A percentile compares a stretch with the other conserved stretches of the same genome.
Conservation (phyloP, 2,113 vertebrate genomes). For the Brachyistius frenatus region DNA sequence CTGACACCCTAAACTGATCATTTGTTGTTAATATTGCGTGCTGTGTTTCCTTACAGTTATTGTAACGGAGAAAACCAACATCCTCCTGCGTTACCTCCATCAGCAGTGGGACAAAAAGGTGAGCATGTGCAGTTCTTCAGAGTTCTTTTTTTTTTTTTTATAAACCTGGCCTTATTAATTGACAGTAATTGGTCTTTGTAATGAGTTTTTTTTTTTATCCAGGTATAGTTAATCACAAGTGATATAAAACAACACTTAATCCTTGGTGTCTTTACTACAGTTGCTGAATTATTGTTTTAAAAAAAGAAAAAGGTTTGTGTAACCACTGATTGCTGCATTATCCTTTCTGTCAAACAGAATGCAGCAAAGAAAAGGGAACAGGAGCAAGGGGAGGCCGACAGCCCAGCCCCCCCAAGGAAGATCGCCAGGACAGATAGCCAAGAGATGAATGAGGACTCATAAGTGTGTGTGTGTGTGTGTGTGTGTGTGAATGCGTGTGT, state of each 20-base stretch:
- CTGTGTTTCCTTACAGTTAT: constrained; percentile 87
- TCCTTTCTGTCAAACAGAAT: constrained; percentile 85
- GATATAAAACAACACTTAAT: background rate
- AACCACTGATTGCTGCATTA: constrained; percentile 57
- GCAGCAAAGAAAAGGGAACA: constrained; percentile 98
- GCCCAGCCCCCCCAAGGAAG: constrained; percentile 94
- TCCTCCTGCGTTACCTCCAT: constrained; percentile 97
- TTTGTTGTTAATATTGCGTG: background rate
- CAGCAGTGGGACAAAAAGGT: constrained; percentile 99
- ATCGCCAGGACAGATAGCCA: constrained; percentile 97
- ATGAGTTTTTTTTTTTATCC: background rate
- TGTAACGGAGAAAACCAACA: constrained; percentile 99
- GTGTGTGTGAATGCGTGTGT: constrained; percentile 8
- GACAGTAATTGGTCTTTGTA: background rate
- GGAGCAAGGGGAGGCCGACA: constrained; percentile 94
- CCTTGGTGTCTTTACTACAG: background rate
- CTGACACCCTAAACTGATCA: background rate
- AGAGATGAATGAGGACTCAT: constrained; percentile 99
- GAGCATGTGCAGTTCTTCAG: constrained; percentile 16
- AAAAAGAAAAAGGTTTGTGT: background rate
- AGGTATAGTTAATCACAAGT: background rate
- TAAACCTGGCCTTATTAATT: background rate
- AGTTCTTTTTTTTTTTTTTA: background rate
- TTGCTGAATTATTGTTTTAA: background rate
- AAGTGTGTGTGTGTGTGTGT: constrained; percentile 61